These are phyloP conservation scores for Pelosia muscerda DNA, from an alignment of 2,888 invertebrate genomes.

Conservation along the genomic window DNA sequence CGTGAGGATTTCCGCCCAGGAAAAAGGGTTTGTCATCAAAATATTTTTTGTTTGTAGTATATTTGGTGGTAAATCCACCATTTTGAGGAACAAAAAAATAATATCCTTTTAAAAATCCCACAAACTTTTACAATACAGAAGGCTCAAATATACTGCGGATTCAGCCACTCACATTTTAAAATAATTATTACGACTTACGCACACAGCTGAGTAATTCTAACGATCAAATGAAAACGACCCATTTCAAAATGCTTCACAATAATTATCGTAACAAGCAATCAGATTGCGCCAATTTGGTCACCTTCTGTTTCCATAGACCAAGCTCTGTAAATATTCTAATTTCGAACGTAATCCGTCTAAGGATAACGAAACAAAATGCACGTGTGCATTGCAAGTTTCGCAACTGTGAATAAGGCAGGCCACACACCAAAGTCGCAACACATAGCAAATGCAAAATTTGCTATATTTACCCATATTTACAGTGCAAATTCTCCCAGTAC, in stretches of 20 bases:
- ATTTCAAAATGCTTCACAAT: conserved; percentile 6
- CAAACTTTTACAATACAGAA: too few relatives aligned
- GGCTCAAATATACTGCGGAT: too few relatives aligned
- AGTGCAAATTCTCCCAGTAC: too few relatives aligned
- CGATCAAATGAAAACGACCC: not conserved
- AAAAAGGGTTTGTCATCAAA: too few relatives aligned
- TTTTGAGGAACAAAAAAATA: too few relatives aligned
- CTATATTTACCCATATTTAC: too few relatives aligned
- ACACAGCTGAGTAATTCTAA: not conserved
- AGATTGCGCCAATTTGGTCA: conserved; percentile 14
- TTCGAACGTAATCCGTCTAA: conserved; percentile 29
- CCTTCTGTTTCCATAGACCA: conserved; percentile 11
- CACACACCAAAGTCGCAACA: too few relatives aligned
- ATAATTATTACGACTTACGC: not conserved
- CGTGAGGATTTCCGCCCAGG: too few relatives aligned
- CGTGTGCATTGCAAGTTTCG: conserved; percentile 49
- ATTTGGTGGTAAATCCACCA: too few relatives aligned
- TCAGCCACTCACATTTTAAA: not conserved
- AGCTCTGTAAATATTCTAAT: conserved; percentile 15
- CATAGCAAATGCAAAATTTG: too few relatives aligned
- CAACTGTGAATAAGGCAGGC: conserved; percentile 30
- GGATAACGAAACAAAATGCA: conserved; percentile 45
- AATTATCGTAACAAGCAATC: conserved; percentile 8
- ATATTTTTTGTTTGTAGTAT: too few relatives aligned
- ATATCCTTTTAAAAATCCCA: too few relatives aligned